Evolutionary conservation across 2,113 vertebrate species (phyloP), one percentile per base, ranked within the genome.

Genomic region (Apaloderma vittatum): DNA sequence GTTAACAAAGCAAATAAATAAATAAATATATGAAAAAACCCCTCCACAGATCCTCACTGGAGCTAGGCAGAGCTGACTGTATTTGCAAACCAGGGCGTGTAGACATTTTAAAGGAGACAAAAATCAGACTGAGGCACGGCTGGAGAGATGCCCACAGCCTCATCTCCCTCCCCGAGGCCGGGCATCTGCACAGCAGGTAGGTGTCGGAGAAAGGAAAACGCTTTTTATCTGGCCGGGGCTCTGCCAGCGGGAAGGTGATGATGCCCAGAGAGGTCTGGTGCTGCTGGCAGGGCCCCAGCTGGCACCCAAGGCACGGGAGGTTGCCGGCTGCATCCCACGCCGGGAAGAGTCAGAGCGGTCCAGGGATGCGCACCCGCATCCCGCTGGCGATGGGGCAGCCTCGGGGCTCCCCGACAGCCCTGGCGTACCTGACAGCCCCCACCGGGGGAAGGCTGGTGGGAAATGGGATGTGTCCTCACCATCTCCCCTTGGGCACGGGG

Each of bases 401-500:
- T 36, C 1, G 1, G 67, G 57, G 30, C 27, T 30, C 59, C 72
- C 34, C 0, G 2, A 12, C 46, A 88, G 46, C 43, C 7, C 40
- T 12, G 40, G 40, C 11, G 40, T 40, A 40, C 40, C 40, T 40
- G 40, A 40, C 40, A 40, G 40, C 40, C 36, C 43, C 36, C 4
- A 2, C 24, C 3, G 2, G 22, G 48, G 4, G 9, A n/a, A 82
- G 3, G 32, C 1, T 27, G 49, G 46, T 26, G 10, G 55, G n/a
- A 73, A 70, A 73, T 0, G 8, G 46, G 16, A 75, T 0, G 0
- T 2, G 26, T 29, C 29, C 48, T 43, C 61, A 2, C 7, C 0
- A 4, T 1, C 15, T 21, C 7, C 52, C 32, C 29, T 3, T 1
- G 37, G 52, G 52, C 20, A 71, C 4, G 0, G 0, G 2, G 48